Evolutionary conservation across 2,113 vertebrate species (phyloP), one percentile per base, ranked within the genome.

Genomic region (Sinocyclocheilus anshuiensis): DNA sequence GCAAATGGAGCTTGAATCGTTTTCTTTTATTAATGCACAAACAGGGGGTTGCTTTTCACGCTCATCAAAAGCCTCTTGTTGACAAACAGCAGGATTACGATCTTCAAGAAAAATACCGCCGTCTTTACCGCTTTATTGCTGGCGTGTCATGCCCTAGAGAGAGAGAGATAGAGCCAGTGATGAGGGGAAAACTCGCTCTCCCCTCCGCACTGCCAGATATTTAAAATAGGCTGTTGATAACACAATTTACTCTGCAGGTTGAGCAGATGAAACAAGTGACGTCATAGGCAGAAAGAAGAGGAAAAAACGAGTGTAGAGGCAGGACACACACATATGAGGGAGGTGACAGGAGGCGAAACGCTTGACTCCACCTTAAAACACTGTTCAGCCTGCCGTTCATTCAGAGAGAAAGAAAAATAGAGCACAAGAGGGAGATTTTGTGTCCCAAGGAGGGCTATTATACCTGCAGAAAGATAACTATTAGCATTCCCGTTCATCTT

Each of bases 21-120:
- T 89, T 83, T 77, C 77, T 86, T 88, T 89, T 87, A 89, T 91
- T 79, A 57, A 87, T 79, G 83, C 69, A 83, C 87, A 88, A 89
- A 88, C 71, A 65, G 42, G 29, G 33, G 36, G 72, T 71, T 78
- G 71, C 76, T 86, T 88, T 89, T 88, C 87, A 89, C 76, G 88
- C 86, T 87, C 90, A 89, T 89, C 90, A 91, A 91, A 90, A 80
- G 75, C 78, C 67, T 81, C 67, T 22, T 91, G 86, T 87, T 89
- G 90, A 88, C 86, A 89, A 91, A 90, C 83, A 76, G 36, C 15
- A 50, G 79, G 89, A 86, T 91, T 88, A 87, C 76, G 76, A 85
- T 91, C 83, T 88, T 87, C 45, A 84, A 74, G 77, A 86, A 77
- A 84, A 86, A 87, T 81, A 78, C 77, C 18, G 83, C 26, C 55